A percentile compares a stretch with the other conserved stretches of the same genome.
Conservation (phyloP, 2,113 vertebrate species). For the Oryzias woworae region DNA sequence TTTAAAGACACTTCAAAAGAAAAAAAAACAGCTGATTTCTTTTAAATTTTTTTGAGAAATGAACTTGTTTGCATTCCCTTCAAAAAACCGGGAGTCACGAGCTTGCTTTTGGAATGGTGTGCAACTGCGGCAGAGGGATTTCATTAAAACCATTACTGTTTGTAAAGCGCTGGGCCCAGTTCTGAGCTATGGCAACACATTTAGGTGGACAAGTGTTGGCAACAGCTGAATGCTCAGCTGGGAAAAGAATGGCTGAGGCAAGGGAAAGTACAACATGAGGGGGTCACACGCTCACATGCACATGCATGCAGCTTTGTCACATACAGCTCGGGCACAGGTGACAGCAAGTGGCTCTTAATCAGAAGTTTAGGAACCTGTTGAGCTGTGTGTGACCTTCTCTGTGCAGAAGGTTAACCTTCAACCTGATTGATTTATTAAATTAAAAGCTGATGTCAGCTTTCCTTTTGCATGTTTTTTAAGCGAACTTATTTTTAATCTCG, state of each 20-base stretch:
- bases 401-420: slow-evolving; percentile 23
- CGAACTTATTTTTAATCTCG: too few species aligned
- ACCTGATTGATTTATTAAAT: slow-evolving; percentile 8
- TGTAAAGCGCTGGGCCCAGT: slow-evolving; percentile 33
- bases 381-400: neutral
- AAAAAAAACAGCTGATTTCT: too few species aligned
- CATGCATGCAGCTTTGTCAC: slow-evolving; percentile 31
- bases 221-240: slow-evolving; percentile 78
- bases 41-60: too few species aligned
- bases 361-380: slow-evolving; percentile 28
- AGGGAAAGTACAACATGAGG: slow-evolving; percentile 69
- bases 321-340: slow-evolving; percentile 49
- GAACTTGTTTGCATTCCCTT: too few species aligned
- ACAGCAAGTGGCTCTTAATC: slow-evolving; percentile 37
- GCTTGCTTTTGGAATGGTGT: neutral
- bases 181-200: slow-evolving; percentile 58
- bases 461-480: neutral
- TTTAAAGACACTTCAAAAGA: too few species aligned
- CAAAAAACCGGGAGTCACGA: too few species aligned
- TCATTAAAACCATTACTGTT: slow-evolving; percentile 66
- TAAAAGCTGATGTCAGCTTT: neutral
- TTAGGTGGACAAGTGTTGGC: slow-evolving; percentile 65
- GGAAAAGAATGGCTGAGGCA: slow-evolving; percentile 70
- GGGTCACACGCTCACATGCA: slow-evolving; percentile 31
- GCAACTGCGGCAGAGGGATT: slow-evolving; percentile 3